Conservation (phyloP, 2,113 vertebrate species). For the Pangasianodon hypophthalmus region DNA sequence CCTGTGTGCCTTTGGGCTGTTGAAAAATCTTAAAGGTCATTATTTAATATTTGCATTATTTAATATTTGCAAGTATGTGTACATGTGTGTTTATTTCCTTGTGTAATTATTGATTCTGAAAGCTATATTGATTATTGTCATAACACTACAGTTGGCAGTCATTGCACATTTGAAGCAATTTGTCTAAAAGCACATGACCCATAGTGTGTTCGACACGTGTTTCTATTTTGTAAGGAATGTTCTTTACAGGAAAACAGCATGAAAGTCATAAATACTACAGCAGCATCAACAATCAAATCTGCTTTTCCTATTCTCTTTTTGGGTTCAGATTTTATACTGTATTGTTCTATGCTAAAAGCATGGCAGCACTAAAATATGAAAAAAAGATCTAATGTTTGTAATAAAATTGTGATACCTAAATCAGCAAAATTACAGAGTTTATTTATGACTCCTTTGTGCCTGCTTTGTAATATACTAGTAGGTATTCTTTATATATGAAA, state of each 20-base stretch:
- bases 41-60: slow-evolving; percentile 68
- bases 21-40: slow-evolving; percentile 65
- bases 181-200: slow-evolving; percentile 60
- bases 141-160: slow-evolving; percentile 55
- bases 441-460: background rate
- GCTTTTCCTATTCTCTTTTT: slow-evolving; percentile 73
- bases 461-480: background rate
- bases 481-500: background rate
- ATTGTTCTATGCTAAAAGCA: slow-evolving; percentile 81
- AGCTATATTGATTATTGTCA: slow-evolving; percentile 56
- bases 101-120: slow-evolving; percentile 58
- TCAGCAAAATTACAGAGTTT: slow-evolving; percentile 1
- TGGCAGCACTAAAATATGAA: slow-evolving; percentile 74
- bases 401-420: slow-evolving; percentile 82
- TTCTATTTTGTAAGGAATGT: slow-evolving; percentile 73
- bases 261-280: slow-evolving; percentile 74
- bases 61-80: slow-evolving; percentile 54
- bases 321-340: slow-evolving; percentile 78
- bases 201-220: slow-evolving; percentile 64
- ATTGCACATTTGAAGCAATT: slow-evolving; percentile 56
- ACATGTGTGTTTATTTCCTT: slow-evolving; percentile 58
- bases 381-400: slow-evolving; percentile 79
- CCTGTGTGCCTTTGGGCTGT: slow-evolving; percentile 86
- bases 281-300: slow-evolving; percentile 69
- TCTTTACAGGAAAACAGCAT: slow-evolving; percentile 78